Percentiles rank a stretch among this genome's conserved stretches.
These are phyloP conservation scores for Drosophila sucinea DNA, from an alignment of 1,140 invertebrate genomes.

Conservation along the genomic window DNA sequence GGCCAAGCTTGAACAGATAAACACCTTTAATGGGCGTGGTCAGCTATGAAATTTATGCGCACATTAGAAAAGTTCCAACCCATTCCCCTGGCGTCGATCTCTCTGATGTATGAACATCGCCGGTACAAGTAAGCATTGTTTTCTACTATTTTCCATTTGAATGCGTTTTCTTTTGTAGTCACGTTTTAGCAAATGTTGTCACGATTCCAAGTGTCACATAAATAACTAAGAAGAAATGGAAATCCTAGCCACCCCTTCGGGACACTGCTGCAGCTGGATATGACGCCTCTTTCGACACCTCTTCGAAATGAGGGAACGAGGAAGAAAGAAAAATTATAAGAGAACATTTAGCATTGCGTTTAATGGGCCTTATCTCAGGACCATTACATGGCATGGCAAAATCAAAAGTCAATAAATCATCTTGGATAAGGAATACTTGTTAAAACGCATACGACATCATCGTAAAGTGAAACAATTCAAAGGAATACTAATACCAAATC, in stretches of 20 bases:
- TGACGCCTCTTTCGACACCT: constrained; percentile 49
- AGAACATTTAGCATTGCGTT: not conserved
- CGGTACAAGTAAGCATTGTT: constrained; percentile 23
- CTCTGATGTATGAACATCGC: constrained; percentile 9
- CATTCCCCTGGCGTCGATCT: not conserved
- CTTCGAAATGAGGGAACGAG: constrained; percentile 12
- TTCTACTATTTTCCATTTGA: constrained; percentile 54
- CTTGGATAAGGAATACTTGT: not conserved
- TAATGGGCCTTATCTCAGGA: not conserved
- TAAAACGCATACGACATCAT: not conserved
- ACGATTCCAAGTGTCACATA: constrained; percentile 62
- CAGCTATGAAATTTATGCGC: constrained; percentile 48
- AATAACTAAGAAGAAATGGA: constrained; percentile 33
- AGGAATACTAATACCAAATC: too few species aligned
- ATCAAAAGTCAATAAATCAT: constrained; percentile 7
- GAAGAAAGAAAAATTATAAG: not conserved
- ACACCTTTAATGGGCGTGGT: constrained; percentile 37
- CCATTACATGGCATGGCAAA: not conserved
- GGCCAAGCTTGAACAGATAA: constrained; percentile 42
- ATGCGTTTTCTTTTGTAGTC: constrained; percentile 38
- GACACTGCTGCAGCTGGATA: constrained; percentile 39
- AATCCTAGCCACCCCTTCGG: constrained; percentile 42
- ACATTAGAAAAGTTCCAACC: constrained; percentile 49
- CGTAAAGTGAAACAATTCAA: too few species aligned
- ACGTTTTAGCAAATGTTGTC: constrained; percentile 44